Conservation (phyloP, 1,140 invertebrate species). For the Frieseomelitta varia region DNA sequence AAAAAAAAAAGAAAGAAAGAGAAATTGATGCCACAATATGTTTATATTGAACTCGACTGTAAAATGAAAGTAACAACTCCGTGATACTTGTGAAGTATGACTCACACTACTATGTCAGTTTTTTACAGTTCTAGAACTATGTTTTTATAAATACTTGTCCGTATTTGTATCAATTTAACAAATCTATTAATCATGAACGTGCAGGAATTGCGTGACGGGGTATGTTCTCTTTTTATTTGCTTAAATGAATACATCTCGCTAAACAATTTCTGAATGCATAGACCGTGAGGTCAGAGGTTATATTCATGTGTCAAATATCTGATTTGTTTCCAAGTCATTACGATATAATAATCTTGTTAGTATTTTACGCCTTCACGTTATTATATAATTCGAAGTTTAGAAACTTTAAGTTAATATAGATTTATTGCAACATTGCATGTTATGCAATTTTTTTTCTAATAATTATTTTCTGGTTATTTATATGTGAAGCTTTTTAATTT, state of each 20-base stretch:
- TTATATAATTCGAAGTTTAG: background rate
- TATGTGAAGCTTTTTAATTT: background rate
- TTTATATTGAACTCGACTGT: constrained; percentile 4
- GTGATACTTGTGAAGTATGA: constrained; percentile 41
- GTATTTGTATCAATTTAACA: constrained; percentile 10
- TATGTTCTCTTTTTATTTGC: constrained; percentile 29
- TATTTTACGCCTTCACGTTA: background rate
- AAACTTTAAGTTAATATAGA: background rate
- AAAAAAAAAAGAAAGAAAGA: background rate
- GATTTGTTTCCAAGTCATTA: constrained; percentile 5
- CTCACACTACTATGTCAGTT: constrained; percentile 49
- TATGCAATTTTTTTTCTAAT: background rate
- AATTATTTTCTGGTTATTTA: background rate
- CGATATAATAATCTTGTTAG: background rate
- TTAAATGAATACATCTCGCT: background rate
- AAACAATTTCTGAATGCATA: background rate
- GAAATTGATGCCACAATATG: too few species aligned
- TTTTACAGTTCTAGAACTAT: constrained; percentile 30
- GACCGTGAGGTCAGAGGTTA: constrained; percentile 43
- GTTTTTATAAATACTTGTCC: constrained; percentile 37
- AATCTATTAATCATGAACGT: constrained; percentile 43
- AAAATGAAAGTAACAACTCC: constrained; percentile 22
- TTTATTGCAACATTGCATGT: background rate
- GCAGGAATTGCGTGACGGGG: constrained; percentile 56
- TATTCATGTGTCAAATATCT: constrained; percentile 30